Evolutionary conservation across 1,140 invertebrate species (phyloP).

Genomic region (Stenopsyche tienmushanensis): DNA sequence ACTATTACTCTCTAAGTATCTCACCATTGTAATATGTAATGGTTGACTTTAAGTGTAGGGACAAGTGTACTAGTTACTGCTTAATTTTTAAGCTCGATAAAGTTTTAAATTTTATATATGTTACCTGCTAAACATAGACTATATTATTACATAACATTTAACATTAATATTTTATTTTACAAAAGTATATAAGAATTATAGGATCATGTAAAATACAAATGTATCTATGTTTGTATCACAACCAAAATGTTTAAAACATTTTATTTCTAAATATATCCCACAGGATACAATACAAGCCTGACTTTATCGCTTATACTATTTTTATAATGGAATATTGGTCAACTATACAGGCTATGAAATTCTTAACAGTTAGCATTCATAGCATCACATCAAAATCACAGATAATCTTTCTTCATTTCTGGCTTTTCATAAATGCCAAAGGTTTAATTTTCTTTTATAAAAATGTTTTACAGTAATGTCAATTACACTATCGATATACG

Average conservation of each 20-base stretch:
- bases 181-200: constrained; percentile 30
- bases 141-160: neutral
- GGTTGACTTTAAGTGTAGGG: too few species aligned
- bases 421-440: constrained; percentile 7
- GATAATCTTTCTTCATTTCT: constrained; percentile 20
- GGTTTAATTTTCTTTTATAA: too few species aligned
- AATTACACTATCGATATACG: too few species aligned
- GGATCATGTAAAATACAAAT: constrained; percentile 31
- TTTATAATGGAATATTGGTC: constrained; percentile 9
- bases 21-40: too few species aligned
- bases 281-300: neutral
- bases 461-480: too few species aligned
- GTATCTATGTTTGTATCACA: too few species aligned
- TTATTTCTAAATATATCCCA: constrained; percentile 15
- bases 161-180: constrained; percentile 12
- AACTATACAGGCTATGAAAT: neutral
- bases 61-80: too few species aligned
- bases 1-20: too few species aligned
- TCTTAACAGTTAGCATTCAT: constrained; percentile 1
- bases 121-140: neutral
- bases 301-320: neutral
- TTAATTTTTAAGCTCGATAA: too few species aligned
- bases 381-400: constrained; percentile 22
- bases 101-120: constrained; percentile 10
- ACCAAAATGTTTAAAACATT: constrained; percentile 39